These are phyloP conservation scores for Leptobrachium leishanense DNA, from an alignment of 2,113 vertebrate genomes.

Conservation along the genomic window DNA sequence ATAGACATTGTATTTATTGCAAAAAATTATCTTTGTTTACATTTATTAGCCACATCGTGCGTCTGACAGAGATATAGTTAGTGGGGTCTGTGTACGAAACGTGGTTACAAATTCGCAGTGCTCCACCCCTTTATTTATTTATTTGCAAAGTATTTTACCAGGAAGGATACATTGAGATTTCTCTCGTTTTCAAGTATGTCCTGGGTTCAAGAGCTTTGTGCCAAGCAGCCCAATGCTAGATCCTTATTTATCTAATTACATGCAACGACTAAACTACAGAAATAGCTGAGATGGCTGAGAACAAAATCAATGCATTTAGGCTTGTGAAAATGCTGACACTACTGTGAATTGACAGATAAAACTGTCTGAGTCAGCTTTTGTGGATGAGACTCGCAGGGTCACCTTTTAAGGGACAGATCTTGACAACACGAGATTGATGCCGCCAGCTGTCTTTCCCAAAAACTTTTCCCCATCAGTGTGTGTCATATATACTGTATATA, in stretches of 20 bases:
- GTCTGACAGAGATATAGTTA: too few species aligned
- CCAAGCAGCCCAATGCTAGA: neutral
- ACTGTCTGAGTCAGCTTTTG: constrained; percentile 17
- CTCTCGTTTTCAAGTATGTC: too few species aligned
- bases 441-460: neutral
- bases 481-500: too few species aligned
- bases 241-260: constrained; percentile 30
- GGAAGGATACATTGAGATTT: too few species aligned
- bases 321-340: constrained; percentile 31
- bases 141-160: too few species aligned
- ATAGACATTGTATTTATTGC: too few species aligned
- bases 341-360: constrained; percentile 32
- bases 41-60: too few species aligned
- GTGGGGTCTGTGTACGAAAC: too few species aligned
- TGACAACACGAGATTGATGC: constrained; percentile 26
- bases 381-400: constrained; percentile 30
- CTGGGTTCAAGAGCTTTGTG: neutral
- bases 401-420: constrained; percentile 19
- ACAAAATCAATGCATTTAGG: constrained; percentile 31
- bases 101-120: too few species aligned
- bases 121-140: too few species aligned
- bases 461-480: too few species aligned
- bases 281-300: constrained; percentile 23
- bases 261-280: constrained; percentile 25
- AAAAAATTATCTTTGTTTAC: too few species aligned